Evolutionary conservation across 2,113 vertebrate genomes (phyloP), one percentile per base, ranked within the genome.

Genomic region (Geococcyx californianus): DNA sequence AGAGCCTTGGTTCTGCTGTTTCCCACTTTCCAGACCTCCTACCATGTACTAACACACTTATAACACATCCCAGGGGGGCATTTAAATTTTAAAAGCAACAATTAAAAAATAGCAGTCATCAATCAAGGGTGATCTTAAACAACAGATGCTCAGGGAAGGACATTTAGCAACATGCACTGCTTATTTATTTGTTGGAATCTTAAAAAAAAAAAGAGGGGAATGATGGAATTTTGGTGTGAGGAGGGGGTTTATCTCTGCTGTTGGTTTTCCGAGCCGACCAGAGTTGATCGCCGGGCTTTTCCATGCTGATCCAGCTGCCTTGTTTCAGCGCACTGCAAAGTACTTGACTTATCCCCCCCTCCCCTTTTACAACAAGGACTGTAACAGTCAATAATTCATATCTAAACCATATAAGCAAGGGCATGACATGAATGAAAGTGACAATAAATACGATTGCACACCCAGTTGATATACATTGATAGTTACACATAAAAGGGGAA

Each of bases 71-170:
- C 98, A 97, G 97, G 98, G 96, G 98, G 97, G 96, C 94, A 96
- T 98, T 98, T 98, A 98, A 97, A 98, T 97, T 98, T 98, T 98
- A 98, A 97, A 98, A 98, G 98, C 98, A 98, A 98, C 98, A 98
- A 98, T 98, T 98, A 98, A 98, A 98, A 98, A 97, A 98, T 97
- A 97, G 96, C 97, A 97, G 97, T 96, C 97, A 97, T 97, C 98
- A 96, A 97, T 98, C 97, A 98, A 97, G 97, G 96, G 96, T 98
- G 97, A 97, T 98, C 97, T 97, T 97, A 97, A 97, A 96, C 94
- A 97, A 95, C 98, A 98, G 97, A 97, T 97, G 98, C 96, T 97
- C 87, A 59, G 96, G 95, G 95, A 96, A 97, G 97, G 96, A 96
- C 97, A 96, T 94, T 94, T 95, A 97, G 94, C 93, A 95, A 94